Percentiles rank a stretch among this genome's conserved stretches.
Evolutionary conservation across 2,113 vertebrate species (phyloP).

Genomic region (Poeciliopsis occidentalis): DNA sequence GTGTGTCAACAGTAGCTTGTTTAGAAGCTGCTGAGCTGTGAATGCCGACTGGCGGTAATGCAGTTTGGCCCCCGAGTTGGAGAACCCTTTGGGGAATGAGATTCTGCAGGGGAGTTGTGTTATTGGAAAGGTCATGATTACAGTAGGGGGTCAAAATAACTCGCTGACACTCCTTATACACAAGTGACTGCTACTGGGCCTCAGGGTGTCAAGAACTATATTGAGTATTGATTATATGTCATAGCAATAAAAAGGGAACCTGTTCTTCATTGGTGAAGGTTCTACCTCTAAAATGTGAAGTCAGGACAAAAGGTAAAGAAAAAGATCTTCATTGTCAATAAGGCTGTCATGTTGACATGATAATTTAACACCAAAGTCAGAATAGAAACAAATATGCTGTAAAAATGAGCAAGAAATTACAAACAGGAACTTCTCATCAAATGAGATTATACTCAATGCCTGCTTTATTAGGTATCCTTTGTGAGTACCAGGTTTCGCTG

Average conservation of each 20-base stretch:
- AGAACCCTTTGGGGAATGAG: constrained; percentile 72
- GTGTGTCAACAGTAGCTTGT: constrained; percentile 70
- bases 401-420: constrained; percentile 9
- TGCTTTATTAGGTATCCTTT: neutral
- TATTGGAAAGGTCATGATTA: constrained; percentile 85
- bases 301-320: constrained; percentile 75
- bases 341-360: constrained; percentile 53
- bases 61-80: constrained; percentile 72
- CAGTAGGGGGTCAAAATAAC: constrained; percentile 83
- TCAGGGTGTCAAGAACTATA: constrained; percentile 80
- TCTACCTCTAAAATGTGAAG: constrained; percentile 73
- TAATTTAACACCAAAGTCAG: constrained; percentile 44
- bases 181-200: constrained; percentile 76
- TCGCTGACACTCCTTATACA: constrained; percentile 80
- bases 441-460: neutral
- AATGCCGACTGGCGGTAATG: constrained; percentile 74
- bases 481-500: neutral
- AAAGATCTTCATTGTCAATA: constrained; percentile 75
- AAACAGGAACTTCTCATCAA: neutral
- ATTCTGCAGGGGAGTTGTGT: constrained; percentile 76
- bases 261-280: constrained; percentile 75
- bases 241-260: constrained; percentile 81
- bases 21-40: constrained; percentile 79
- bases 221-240: constrained; percentile 85
- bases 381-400: constrained; percentile 4